Percentiles rank a stretch among this genome's conserved stretches.
Evolutionary conservation across 2,888 invertebrate species (phyloP).

Genomic region (Habroteleia sp.): DNA sequence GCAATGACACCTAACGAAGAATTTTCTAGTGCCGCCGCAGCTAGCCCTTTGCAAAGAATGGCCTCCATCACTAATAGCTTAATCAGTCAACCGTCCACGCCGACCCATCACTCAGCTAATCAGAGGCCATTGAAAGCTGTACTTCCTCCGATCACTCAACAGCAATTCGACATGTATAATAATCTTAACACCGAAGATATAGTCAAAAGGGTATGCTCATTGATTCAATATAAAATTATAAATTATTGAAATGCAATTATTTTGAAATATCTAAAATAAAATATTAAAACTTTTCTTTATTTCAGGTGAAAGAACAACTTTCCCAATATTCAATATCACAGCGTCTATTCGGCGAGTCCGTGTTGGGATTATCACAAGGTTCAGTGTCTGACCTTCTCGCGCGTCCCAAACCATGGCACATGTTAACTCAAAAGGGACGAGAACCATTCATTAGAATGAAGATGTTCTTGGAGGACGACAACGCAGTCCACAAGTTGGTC

Average conservation of each 20-base stretch:
- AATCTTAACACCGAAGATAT: constrained; percentile 99
- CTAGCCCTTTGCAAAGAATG: constrained; percentile 97
- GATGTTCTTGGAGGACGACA: constrained; percentile 97
- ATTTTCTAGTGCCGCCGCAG: constrained; percentile 90
- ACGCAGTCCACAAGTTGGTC: constrained; percentile 96
- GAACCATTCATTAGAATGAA: constrained; percentile 99
- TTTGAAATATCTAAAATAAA: not conserved
- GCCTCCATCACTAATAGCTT: constrained; percentile 98
- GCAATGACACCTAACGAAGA: constrained; percentile 91
- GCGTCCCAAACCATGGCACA: constrained; percentile 99
- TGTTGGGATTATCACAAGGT: constrained; percentile 97
- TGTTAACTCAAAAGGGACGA: constrained; percentile 97
- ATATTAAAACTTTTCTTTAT: constrained; percentile 22
- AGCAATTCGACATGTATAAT: constrained; percentile 98
- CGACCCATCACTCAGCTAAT: constrained; percentile 90
- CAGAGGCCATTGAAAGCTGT: constrained; percentile 97
- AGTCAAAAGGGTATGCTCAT: constrained; percentile 88
- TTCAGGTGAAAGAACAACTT: constrained; percentile 92
- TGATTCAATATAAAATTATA: constrained; percentile 4
- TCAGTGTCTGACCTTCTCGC: constrained; percentile 98
- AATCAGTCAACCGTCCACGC: constrained; percentile 93
- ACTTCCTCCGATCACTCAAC: constrained; percentile 98
- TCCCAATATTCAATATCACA: constrained; percentile 99
- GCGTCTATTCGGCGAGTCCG: constrained; percentile 98
- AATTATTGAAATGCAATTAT: not conserved